Conservation (phyloP, 64 coral and sea anemone genomes). For the Catalaphyllia jardinei region DNA sequence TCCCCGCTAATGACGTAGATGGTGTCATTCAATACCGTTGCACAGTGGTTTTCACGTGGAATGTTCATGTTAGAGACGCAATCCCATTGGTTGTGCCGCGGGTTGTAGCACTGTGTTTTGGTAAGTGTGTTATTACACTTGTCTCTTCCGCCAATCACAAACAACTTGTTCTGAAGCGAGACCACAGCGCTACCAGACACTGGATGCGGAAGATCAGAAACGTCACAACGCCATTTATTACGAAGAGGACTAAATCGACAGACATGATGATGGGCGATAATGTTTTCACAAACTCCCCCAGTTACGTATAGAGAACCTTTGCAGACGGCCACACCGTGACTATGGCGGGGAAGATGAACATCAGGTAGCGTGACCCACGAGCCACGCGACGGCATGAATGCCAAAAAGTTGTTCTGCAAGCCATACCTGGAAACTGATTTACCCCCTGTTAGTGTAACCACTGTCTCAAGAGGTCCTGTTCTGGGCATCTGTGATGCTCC, state of each 20-base stretch:
- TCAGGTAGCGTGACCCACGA: slow-evolving; percentile 3
- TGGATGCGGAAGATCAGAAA: background rate
- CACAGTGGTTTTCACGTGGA: slow-evolving; percentile 29
- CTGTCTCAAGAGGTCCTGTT: slow-evolving; percentile 12
- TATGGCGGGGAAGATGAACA: background rate
- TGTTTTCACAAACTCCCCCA: slow-evolving; percentile 11
- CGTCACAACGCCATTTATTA: background rate
- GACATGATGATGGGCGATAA: background rate
- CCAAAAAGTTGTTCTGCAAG: background rate
- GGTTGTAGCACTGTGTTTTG: slow-evolving; percentile 5
- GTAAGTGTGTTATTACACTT: background rate
- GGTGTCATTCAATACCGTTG: background rate
- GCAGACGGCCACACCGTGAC: slow-evolving; percentile 41
- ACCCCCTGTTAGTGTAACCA: background rate
- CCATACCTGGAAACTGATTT: background rate
- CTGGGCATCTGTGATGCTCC: background rate
- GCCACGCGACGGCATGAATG: slow-evolving; percentile 7
- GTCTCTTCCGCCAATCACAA: slow-evolving; percentile 38
- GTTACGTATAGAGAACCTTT: slow-evolving; percentile 3
- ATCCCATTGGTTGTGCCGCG: background rate
- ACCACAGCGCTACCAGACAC: slow-evolving; percentile 6
- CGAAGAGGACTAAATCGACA: background rate
- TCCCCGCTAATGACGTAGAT: slow-evolving; percentile 30
- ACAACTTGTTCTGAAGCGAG: slow-evolving; percentile 15
- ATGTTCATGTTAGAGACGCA: background rate